A percentile compares a stretch with the other conserved stretches of the same genome.
phyloP scores from a whole-genome alignment of 2,113 vertebrate species.

The Passer domesticus region DNA sequence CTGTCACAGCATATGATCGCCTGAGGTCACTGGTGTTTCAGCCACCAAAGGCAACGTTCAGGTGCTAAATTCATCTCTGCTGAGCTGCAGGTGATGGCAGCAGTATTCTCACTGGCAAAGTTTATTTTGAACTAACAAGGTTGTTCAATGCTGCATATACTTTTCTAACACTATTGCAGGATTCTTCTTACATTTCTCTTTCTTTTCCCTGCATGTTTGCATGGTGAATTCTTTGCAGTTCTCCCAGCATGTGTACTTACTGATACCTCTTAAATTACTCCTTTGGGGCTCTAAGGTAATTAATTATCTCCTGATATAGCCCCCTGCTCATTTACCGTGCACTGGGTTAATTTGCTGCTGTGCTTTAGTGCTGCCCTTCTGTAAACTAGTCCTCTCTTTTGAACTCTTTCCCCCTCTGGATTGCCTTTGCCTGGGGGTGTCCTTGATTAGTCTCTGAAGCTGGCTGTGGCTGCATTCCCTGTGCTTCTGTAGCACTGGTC shows the following conservation, averaged over 20 bases:
- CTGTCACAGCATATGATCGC: fast-evolving
- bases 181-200: background rate
- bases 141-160: background rate
- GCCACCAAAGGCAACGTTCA: background rate
- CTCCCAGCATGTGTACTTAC: background rate
- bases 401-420: background rate
- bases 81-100: background rate
- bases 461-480: background rate
- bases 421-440: background rate
- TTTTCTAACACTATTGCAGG: background rate
- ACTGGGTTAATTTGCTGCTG: background rate
- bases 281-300: background rate
- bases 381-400: background rate
- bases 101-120: background rate
- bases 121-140: background rate
- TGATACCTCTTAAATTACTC: background rate
- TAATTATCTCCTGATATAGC: background rate
- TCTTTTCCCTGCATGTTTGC: background rate
- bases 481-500: background rate
- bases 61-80: background rate
- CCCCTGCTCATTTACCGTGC: background rate
- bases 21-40: background rate
- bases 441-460: background rate
- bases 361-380: background rate
- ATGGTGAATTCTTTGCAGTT: background rate